Evolutionary conservation across 2,888 invertebrate species (phyloP).

Genomic region (Oxytorus armatus): DNA sequence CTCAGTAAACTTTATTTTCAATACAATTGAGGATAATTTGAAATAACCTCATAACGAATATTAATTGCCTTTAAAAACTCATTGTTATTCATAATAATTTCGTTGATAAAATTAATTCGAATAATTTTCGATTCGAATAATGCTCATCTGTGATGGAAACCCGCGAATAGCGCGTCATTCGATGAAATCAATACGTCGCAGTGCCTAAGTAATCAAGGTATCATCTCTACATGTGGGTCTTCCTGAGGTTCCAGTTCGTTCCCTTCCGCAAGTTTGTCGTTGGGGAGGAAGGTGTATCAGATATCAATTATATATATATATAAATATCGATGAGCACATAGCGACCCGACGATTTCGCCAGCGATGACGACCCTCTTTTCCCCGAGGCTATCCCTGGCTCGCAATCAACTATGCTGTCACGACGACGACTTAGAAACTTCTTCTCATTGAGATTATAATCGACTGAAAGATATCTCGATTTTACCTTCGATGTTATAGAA

Average conservation of each 20-base stretch:
- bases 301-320: constrained; percentile 3
- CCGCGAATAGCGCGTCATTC: constrained; percentile 81
- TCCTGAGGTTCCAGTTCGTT: constrained; percentile 79
- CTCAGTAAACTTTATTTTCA: too few species aligned
- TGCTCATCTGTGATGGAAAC: constrained; percentile 77
- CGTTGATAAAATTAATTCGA: background rate
- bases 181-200: constrained; percentile 83
- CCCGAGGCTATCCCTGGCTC: constrained; percentile 1
- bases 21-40: too few species aligned
- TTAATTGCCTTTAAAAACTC: too few species aligned
- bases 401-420: background rate
- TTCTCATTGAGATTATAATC: constrained; percentile 45
- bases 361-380: constrained; percentile 6
- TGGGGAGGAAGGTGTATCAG: constrained; percentile 9
- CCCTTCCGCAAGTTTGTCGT: constrained; percentile 70
- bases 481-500: background rate
- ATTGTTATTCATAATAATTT: background rate
- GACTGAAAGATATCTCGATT: constrained; percentile 4
- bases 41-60: too few species aligned
- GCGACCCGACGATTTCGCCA: background rate
- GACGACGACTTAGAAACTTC: constrained; percentile 27
- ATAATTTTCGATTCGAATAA: constrained; percentile 18
- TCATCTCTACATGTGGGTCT: constrained; percentile 84
- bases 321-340: background rate
- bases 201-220: constrained; percentile 83